Evolutionary conservation across 2,113 vertebrate species (phyloP), one percentile per base, ranked within the genome.

Genomic region (Python bivittatus): DNA sequence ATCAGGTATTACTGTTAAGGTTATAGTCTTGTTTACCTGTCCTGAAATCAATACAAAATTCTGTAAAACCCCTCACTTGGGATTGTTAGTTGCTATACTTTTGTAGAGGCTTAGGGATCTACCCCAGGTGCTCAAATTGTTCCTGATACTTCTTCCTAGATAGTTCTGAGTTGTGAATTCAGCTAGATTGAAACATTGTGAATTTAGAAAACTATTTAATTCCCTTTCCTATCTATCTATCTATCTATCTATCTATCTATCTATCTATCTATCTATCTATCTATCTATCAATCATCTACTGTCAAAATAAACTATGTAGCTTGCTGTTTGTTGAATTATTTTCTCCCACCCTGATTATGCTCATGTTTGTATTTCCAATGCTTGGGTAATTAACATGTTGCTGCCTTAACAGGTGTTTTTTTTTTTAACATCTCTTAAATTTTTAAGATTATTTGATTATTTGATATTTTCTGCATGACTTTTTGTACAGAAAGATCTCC

Each of bases 1-100:
- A 87, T 52, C 84, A 52, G 53, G 23, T 64, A 57, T 86, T 90
- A 54, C 29, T 79, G n/a, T 90, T 90, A 92, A 86, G 83, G 58
- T 57, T 72, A 87, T 58, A 84, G 60, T 11, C 84, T 86, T 90
- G 84, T 79, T 90, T 93, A 48, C 84, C 20, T 72, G 60, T 79
- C 57, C 54, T 87, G 54, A 90, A 90, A 93, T 93, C 88, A 58
- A 90, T 79, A 90, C 8, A 61, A 52, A 52, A 57, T 86, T 86
- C 64, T 29, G 85, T 79, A 57, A 86, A 44, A 52, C 6, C 17
- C 27, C 20, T 90, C 52, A 33, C 20, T 25, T 68, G 57, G 52
- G 79, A 56, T 6, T 64, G n/a, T 56, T 64, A 15, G 58, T 72
- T 57, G 27, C 22, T 92, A 53, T 57, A 52, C 27, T 72, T 64